Percentiles rank a stretch among this genome's conserved stretches.
Evolutionary conservation across 2,797 vertebrate genomes (phyloP).

Genomic region (Aeoliscus strigatus): DNA sequence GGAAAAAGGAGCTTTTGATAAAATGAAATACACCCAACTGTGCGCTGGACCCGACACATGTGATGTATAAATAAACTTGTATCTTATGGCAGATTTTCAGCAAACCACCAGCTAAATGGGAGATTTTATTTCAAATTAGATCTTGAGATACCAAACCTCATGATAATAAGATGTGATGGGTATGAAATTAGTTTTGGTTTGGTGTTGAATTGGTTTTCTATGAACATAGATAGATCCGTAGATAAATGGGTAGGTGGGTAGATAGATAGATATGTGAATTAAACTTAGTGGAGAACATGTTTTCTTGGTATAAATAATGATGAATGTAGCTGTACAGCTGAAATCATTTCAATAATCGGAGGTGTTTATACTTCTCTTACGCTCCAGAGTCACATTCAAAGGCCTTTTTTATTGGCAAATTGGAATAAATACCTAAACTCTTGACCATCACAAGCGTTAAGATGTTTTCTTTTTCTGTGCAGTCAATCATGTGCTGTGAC

Average conservation of each 20-base stretch:
- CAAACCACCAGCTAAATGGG: constrained; percentile 64
- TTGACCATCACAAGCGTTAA: constrained; percentile 63
- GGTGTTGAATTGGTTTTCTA: no score
- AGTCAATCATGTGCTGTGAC: constrained; percentile 77
- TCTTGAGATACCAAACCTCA: constrained; percentile 56
- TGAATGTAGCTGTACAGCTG: constrained; percentile 30
- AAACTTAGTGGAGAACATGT: no score
- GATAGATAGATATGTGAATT: no score
- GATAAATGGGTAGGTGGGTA: not conserved
- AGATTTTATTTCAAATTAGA: constrained; percentile 70
- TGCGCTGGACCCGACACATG: constrained; percentile 71
- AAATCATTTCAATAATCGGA: constrained; percentile 41
- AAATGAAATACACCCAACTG: constrained; percentile 72
- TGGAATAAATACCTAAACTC: constrained; percentile 55
- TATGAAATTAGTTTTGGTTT: constrained; percentile 47
- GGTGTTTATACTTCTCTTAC: constrained; percentile 47
- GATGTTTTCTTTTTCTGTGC: constrained; percentile 70
- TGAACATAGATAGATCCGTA: constrained; percentile 40
- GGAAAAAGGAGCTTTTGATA: constrained; percentile 73
- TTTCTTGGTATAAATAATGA: constrained; percentile 30
- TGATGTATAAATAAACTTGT: constrained; percentile 77
- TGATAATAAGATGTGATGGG: constrained; percentile 59
- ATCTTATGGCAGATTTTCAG: constrained; percentile 68
- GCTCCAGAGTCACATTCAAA: constrained; percentile 43
- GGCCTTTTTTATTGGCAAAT: constrained; percentile 53